These are phyloP conservation scores for Drosophila rubida DNA, from an alignment of 2,888 invertebrate species.

Conservation along the genomic window DNA sequence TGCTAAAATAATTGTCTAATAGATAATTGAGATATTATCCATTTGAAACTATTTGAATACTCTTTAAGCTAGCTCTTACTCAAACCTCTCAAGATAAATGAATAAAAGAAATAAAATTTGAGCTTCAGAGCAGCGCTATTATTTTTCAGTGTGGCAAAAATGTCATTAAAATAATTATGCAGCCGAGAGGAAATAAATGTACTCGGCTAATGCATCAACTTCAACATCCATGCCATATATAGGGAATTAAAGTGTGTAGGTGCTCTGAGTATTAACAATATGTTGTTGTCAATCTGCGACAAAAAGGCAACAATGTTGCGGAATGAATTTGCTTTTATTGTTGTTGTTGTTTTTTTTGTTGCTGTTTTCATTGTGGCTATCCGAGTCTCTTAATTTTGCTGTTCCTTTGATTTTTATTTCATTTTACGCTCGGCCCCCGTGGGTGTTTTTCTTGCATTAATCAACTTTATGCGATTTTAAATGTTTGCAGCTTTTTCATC, in stretches of 20 bases:
- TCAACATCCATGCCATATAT: background rate
- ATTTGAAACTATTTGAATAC: no score
- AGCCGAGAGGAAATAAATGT: background rate
- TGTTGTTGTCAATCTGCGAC: conserved; percentile 14
- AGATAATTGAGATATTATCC: no score
- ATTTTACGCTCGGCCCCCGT: conserved; percentile 31
- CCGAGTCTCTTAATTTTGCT: conserved; percentile 4
- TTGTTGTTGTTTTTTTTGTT: conserved; percentile 10
- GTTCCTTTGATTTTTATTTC: background rate
- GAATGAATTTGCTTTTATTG: background rate
- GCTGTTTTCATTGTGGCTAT: conserved; percentile 11
- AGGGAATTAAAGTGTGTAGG: conserved; percentile 5
- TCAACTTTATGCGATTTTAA: conserved; percentile 65
- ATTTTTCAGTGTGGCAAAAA: background rate
- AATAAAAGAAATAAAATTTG: background rate
- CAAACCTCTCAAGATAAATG: no score
- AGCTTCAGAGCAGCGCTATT: background rate
- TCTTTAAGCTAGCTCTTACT: no score
- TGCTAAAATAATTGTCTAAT: no score
- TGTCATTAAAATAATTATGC: background rate
- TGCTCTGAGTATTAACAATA: conserved; percentile 12
- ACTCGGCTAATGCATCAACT: background rate
- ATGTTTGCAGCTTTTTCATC: conserved; percentile 34
- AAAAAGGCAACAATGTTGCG: conserved; percentile 21
- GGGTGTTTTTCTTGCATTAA: conserved; percentile 68